Base-by-base conservation (phyloP, 1,140 invertebrate species). In the Lordiphosa collinella region DNA sequence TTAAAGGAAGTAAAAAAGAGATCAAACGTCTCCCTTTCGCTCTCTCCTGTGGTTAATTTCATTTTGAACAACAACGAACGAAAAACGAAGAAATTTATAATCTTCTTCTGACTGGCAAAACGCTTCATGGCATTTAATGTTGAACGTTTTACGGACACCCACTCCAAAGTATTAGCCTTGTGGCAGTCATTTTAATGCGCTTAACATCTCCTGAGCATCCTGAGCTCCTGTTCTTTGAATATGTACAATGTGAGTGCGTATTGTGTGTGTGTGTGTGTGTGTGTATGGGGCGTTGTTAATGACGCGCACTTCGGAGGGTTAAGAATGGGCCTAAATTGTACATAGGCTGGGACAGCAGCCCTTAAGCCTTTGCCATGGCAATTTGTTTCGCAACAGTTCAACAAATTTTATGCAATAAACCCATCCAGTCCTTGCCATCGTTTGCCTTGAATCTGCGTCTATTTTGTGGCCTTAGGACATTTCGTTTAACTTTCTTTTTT, bases 301-400 rank as follows among this genome's bases (percentile, higher is more conserved):
- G 8, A 18, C 1, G 25, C 25, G 25, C 25, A 29, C 25, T 29
- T 29, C 7, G 14, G 9, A 32, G 16, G 8, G 16, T 37, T 9
- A 9, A 4, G 37, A 8, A 59, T 14, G 31, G 11, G 34, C 50
- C 14, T 55, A 55, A 49, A 56, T 16, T n/a, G 44, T 32, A 35
- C 14, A 10, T 38, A 35, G 32, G n/a, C n/a, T 1, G 7, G 32
- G n/a, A 38, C 14, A 31, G 53, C 44, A 61, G 40, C 36, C 64
- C 59, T 48, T 65, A 70, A 82, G 75, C 56, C 56, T 62, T 66
- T 67, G 71, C 60, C 71, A 76, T 76, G 61, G 57, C 76, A 80
- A 82, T 82, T 76, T 82, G 73, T 76, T 73, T 64, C 51, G 76
- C 76, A 80, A 76, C 76, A 82, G 76, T 82, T 82, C 76, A 73